Evolutionary conservation across 2,888 invertebrate genomes (phyloP), one percentile per base, ranked within the genome.

Genomic region (Dascillus cervinus): DNA sequence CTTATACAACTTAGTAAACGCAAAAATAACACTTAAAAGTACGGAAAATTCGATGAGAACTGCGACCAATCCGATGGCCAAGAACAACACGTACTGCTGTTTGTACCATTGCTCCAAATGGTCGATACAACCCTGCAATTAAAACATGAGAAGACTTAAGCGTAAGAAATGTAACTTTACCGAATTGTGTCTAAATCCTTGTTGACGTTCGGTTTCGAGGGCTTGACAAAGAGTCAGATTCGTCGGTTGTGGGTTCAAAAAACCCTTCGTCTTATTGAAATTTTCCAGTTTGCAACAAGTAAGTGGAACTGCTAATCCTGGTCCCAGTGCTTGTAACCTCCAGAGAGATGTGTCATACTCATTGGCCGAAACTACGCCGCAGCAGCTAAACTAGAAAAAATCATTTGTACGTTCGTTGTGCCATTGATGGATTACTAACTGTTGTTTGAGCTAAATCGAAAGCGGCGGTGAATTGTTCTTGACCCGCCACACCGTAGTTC

Each of bases 331-430:
- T 50, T 82, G 78, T 26, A 86, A 65, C 41, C 82, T 75, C 88
- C 88, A 88, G 54, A 79, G 64, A 0, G 87, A 84, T 46, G 81
- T 81, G 52, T 84, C 84, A 62, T 84, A 88, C 68, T 88, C 86
- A 37, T 76, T 75, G 4, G 82, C 80, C 47, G 79, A 79, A 26
- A 76, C 74, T 60, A 88, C 80, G 13, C 86, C 88, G 58, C 88
- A 88, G 54, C 88, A 88, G 34, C 78, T 72, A 56, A 86, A 77
- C 83, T 83, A 60, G 13, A 67, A 61, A 39, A 43, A 39, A 34
- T 37, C 34, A 26, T 6, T 27, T 26, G 8, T 17, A 17, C 17
- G 8, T 4, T 17, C 17, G 17, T 8, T 15, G 11, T 5, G 3
- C 28, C 20, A 2, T 13, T 8, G 4, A 26, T 20, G 13, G 13